These are phyloP conservation scores for Plagiodera versicolora DNA, from an alignment of 2,888 invertebrate species.

Conservation along the genomic window DNA sequence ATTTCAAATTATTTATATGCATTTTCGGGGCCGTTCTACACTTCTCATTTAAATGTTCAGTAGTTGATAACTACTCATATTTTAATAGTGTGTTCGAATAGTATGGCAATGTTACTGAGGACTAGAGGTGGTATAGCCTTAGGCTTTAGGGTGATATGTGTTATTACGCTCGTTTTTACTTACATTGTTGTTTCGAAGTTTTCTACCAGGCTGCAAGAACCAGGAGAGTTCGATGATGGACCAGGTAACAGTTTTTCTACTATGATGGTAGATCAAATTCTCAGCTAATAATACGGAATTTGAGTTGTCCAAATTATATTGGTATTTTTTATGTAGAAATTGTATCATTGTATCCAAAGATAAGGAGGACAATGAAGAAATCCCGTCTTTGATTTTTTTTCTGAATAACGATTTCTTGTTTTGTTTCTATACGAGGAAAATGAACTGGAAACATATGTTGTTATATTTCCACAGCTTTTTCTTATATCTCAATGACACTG, in stretches of 20 bases:
- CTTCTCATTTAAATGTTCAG: slow-evolving; percentile 1
- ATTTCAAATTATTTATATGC: not conserved
- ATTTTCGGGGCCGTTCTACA: not conserved
- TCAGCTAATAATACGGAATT: no score
- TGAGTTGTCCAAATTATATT: no score
- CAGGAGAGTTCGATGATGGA: not conserved
- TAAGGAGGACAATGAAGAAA: no score
- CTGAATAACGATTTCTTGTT: no score
- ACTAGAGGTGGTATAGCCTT: slow-evolving; percentile 47
- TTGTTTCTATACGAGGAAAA: no score
- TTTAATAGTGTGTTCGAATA: slow-evolving; percentile 24
- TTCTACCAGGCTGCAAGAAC: slow-evolving; percentile 7
- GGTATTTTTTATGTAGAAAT: no score
- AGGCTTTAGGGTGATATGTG: slow-evolving; percentile 45
- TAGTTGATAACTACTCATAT: slow-evolving; percentile 15
- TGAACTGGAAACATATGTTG: no score
- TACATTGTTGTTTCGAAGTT: slow-evolving; percentile 42
- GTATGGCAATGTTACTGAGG: slow-evolving; percentile 49
- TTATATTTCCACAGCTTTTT: no score
- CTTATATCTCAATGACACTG: no score
- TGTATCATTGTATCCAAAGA: no score
- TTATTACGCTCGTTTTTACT: slow-evolving; percentile 43
- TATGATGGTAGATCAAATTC: no score
- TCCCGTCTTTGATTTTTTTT: no score
- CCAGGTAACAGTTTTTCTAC: slow-evolving; percentile 12